These are phyloP conservation scores for Holotrichia oblita DNA, from an alignment of 1,140 invertebrate genomes.

Conservation along the genomic window DNA sequence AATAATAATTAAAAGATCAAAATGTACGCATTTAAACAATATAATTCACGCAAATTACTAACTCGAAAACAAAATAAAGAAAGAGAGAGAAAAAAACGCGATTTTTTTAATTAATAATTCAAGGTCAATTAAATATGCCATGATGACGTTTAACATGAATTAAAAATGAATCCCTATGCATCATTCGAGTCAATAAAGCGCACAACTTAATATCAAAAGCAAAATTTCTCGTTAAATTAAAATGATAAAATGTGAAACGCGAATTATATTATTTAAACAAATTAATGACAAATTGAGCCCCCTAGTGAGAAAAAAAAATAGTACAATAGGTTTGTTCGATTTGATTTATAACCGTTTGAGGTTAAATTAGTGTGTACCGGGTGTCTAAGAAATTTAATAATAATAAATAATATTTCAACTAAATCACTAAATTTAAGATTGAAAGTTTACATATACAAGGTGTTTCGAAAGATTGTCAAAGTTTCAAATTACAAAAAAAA, in stretches of 20 bases:
- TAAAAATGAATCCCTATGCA: background rate
- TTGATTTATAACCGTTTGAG: no score
- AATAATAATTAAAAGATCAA: slow-evolving; percentile 6
- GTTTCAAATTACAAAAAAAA: no score
- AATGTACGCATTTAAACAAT: slow-evolving; percentile 15
- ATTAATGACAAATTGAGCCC: background rate
- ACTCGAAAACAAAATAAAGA: background rate
- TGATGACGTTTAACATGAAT: background rate
- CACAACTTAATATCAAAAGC: background rate
- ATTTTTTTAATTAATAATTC: no score
- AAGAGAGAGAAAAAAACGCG: background rate
- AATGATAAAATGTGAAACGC: background rate
- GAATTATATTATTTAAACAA: slow-evolving; percentile 18
- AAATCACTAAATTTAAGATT: no score
- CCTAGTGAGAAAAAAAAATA: no score
- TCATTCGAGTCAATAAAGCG: background rate
- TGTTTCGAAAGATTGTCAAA: no score
- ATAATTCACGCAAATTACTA: background rate
- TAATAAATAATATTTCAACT: no score
- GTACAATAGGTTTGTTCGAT: no score
- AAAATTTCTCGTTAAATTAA: background rate
- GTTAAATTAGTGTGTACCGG: no score
- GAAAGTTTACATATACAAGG: no score
- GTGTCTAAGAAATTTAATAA: no score
- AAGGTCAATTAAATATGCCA: background rate